Base-by-base conservation (phyloP, 2,888 invertebrate species). In the Ctena decussata region DNA sequence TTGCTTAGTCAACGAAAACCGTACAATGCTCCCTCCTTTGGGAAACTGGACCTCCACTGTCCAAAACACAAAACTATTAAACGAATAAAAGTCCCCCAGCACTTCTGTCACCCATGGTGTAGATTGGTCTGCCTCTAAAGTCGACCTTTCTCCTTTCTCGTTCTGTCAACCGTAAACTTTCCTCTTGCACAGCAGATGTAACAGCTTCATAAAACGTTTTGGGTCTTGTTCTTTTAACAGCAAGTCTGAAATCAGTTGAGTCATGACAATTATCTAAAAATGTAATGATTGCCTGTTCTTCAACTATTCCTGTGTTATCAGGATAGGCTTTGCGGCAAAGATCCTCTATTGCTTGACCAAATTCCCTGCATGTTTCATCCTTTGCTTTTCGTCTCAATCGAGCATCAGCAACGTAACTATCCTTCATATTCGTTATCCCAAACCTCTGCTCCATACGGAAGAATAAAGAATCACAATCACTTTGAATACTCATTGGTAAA, bases 181-280 rank as follows among this genome's bases (percentile, higher is more conserved):
- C 80, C 53, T 86, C 83, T 65, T 86, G 82, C 44, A 83, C 81
- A 24, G 81, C 82, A 41, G 69, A 35, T 30, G 79, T 84, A 35
- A 79, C 76, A 15, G 86, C 84, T 37, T 78, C 82, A 35, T 86
- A 84, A 12, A 84, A 30, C 15, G 83, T 78, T 78, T 35, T 83
- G 78, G 41, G 46, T 57, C 6, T n/a, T n/a, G 74, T 84, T 30
- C 81, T 71, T 71, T 84, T 84, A 0, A 84, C 83, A 21, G 86
- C 80, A 21, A 79, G 46, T 70, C 86, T 60, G 57, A 86, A 86
- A n/a, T 86, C 79, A 6, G 76, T 53, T 5, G 80, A 57, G 12
- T 81, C 80, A 37, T 80, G 70, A 70, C 84, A 86, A 24, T 84
- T 82, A 41, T 86, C 77, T 15, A 82, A 30, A 69, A 86, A 82